phyloP scores from a whole-genome alignment of 1,140 invertebrate species.

The Lysiphlebus fabarum region DNA sequence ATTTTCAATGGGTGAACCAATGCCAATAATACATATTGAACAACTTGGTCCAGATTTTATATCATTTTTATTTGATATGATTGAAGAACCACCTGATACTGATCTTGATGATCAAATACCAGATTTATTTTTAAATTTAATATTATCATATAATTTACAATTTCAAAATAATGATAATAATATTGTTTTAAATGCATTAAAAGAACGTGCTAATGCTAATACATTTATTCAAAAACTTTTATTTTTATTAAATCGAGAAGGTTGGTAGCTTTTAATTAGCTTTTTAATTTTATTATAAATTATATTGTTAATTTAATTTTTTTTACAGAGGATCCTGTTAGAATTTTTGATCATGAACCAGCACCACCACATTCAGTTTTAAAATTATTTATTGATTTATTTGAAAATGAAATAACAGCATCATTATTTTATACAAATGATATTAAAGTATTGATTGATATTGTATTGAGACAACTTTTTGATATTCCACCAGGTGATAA shows the following conservation, averaged over 20 bases:
- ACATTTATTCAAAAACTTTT: conserved; percentile 87
- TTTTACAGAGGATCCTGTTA: conserved; percentile 78
- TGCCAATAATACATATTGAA: conserved; percentile 79
- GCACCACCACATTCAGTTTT: conserved; percentile 78
- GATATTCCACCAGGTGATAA: conserved; percentile 84
- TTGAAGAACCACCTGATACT: conserved; percentile 74
- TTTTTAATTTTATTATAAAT: conserved; percentile 15
- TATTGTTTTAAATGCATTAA: conserved; percentile 72
- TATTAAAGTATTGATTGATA: conserved; percentile 87
- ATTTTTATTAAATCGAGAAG: conserved; percentile 83
- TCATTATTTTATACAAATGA: conserved; percentile 91
- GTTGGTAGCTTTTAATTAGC: too few species aligned
- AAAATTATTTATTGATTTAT: conserved; percentile 84
- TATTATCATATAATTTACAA: conserved; percentile 87
- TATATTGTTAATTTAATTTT: conserved; percentile 14
- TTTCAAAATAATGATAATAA: conserved; percentile 66
- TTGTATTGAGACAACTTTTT: conserved; percentile 81
- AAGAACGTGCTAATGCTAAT: conserved; percentile 70
- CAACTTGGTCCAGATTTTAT: conserved; percentile 78
- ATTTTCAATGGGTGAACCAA: conserved; percentile 82
- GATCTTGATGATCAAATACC: conserved; percentile 76
- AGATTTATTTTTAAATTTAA: conserved; percentile 77
- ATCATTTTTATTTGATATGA: conserved; percentile 72
- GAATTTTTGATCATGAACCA: conserved; percentile 78
- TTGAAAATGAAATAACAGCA: conserved; percentile 71